These are phyloP conservation scores for Ectropis crepuscularia DNA, from an alignment of 2,888 invertebrate species.

Conservation along the genomic window DNA sequence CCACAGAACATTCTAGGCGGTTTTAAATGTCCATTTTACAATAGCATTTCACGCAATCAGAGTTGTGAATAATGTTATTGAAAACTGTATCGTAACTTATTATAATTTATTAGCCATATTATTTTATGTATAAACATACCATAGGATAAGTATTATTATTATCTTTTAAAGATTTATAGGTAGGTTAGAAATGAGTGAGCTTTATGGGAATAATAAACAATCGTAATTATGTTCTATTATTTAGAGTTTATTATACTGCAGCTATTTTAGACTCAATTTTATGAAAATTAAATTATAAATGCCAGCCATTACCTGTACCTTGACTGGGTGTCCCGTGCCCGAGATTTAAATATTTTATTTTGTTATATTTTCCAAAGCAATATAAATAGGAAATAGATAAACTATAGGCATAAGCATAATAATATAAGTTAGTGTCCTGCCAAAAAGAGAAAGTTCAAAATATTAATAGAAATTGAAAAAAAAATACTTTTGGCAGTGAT, in stretches of 20 bases:
- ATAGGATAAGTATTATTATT: slow-evolving; percentile 82
- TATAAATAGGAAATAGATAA: slow-evolving; percentile 67
- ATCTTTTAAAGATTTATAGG: slow-evolving; percentile 81
- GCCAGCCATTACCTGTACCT: slow-evolving; percentile 79
- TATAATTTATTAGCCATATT: slow-evolving; percentile 82
- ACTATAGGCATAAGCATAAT: slow-evolving; percentile 74
- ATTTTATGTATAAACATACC: slow-evolving; percentile 84
- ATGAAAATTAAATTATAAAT: slow-evolving; percentile 64
- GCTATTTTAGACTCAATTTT: slow-evolving; percentile 68
- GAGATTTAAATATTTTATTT: slow-evolving; percentile 63
- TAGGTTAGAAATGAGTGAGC: slow-evolving; percentile 82
- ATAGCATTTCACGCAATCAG: slow-evolving; percentile 54
- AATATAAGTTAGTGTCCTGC: slow-evolving; percentile 68
- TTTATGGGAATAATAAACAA: slow-evolving; percentile 74
- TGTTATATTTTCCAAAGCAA: slow-evolving; percentile 81
- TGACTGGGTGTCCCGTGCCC: slow-evolving; percentile 57
- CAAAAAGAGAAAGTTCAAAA: slow-evolving; percentile 61
- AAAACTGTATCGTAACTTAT: slow-evolving; percentile 71
- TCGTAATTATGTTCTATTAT: slow-evolving; percentile 61
- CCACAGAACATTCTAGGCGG: slow-evolving; percentile 72
- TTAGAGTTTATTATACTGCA: slow-evolving; percentile 64
- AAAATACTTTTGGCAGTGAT: slow-evolving; percentile 70
- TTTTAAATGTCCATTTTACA: slow-evolving; percentile 61
- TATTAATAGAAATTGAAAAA: slow-evolving; percentile 55
- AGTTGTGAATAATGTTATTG: slow-evolving; percentile 59